These are phyloP conservation scores for Falco cherrug DNA, from an alignment of 2,797 vertebrate species.

Conservation along the genomic window DNA sequence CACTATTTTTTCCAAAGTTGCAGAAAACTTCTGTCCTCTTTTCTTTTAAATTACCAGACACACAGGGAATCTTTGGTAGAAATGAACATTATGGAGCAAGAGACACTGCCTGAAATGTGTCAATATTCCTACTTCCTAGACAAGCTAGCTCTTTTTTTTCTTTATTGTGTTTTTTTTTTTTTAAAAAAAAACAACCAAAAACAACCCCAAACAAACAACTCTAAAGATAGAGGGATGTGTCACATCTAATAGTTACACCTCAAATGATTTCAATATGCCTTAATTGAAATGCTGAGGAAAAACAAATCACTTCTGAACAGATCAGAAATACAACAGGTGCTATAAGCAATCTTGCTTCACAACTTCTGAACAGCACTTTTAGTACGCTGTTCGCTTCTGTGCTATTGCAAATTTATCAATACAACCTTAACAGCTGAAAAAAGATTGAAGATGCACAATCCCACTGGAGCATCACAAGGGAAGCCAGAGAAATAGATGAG, in stretches of 20 bases:
- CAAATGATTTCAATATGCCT: neutral
- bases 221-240: neutral
- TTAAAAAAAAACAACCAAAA: too few species aligned
- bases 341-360: neutral
- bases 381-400: neutral
- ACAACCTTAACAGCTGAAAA: neutral
- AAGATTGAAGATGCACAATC: neutral
- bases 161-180: too few species aligned
- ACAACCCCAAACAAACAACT: neutral
- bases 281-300: neutral
- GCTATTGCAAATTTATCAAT: neutral
- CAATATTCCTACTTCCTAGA: neutral
- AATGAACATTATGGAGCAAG: neutral
- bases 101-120: neutral
- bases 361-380: neutral
- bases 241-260: neutral
- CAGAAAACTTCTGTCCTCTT: neutral
- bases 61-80: neutral
- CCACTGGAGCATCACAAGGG: neutral
- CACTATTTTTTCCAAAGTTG: neutral
- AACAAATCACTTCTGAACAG: neutral
- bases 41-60: neutral
- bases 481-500: neutral
- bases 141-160: neutral
- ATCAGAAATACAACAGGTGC: neutral